Conservation (phyloP, 2,113 vertebrate genomes). For the Colius striatus region DNA sequence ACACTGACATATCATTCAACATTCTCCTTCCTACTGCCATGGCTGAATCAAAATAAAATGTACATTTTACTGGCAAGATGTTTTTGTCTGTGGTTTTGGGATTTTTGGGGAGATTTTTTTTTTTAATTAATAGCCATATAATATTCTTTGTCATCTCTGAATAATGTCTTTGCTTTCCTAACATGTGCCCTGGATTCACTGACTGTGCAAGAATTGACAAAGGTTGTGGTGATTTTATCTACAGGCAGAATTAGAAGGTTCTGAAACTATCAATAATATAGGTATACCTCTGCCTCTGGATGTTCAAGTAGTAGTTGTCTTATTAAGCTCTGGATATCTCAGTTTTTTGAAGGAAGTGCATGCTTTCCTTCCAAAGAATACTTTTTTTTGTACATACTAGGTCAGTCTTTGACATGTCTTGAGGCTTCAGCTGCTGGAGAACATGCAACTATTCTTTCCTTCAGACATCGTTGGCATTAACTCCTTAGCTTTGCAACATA, state of each 20-base stretch:
- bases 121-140: neutral
- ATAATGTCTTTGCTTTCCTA: neutral
- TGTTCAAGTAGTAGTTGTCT: neutral
- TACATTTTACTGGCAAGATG: neutral
- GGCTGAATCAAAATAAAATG: neutral
- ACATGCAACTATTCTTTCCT: neutral
- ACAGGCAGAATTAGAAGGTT: neutral
- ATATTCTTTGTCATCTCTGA: neutral
- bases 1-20: neutral
- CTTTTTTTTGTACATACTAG: neutral
- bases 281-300: neutral
- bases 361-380: neutral
- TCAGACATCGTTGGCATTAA: neutral
- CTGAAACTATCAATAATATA: neutral
- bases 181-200: neutral
- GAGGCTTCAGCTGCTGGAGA: neutral
- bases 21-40: neutral
- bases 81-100: neutral
- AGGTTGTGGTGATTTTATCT: neutral
- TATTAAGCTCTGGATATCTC: neutral
- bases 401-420: neutral
- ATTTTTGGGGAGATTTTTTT: neutral
- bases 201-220: neutral
- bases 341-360: neutral
- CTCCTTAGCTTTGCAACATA: neutral